These are phyloP conservation scores for Cyrtonyx montezumae DNA, from an alignment of 2,113 vertebrate species.

Conservation along the genomic window DNA sequence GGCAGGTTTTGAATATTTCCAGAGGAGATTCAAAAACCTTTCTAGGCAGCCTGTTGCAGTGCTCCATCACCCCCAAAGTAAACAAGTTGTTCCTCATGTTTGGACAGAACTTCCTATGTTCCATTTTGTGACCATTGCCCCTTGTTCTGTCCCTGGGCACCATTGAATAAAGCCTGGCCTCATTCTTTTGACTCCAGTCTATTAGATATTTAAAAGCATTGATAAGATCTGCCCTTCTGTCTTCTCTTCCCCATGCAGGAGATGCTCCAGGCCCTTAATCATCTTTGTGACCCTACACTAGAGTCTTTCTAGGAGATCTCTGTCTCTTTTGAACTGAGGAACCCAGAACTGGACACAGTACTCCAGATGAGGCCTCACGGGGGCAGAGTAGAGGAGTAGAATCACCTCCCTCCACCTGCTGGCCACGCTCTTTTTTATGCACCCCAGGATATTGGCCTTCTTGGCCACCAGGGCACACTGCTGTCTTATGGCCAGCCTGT, in stretches of 20 bases:
- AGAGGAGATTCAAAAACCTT: not conserved
- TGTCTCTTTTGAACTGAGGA: not conserved
- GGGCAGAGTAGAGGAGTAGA: not conserved
- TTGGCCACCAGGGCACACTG: not conserved
- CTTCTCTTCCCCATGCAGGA: not conserved
- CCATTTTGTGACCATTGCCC: not conserved
- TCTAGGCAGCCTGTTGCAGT: not conserved
- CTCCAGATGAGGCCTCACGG: not conserved
- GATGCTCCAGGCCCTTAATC: not conserved
- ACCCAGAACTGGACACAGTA: not conserved
- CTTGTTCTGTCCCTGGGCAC: not conserved
- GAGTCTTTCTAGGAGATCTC: not conserved
- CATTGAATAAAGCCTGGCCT: not conserved
- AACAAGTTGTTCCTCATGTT: not conserved
- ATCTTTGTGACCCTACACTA: no score
- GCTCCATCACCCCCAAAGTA: not conserved
- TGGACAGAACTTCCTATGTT: not conserved
- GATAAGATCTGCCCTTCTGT: not conserved
- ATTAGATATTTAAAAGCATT: not conserved
- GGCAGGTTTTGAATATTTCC: not conserved
- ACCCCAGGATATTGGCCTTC: not conserved
- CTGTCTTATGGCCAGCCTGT: not conserved
- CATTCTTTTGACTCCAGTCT: not conserved
- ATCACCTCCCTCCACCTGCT: not conserved
- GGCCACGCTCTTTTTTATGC: not conserved